Conservation (phyloP, 2,888 invertebrate species). For the Lysandra coridon region DNA sequence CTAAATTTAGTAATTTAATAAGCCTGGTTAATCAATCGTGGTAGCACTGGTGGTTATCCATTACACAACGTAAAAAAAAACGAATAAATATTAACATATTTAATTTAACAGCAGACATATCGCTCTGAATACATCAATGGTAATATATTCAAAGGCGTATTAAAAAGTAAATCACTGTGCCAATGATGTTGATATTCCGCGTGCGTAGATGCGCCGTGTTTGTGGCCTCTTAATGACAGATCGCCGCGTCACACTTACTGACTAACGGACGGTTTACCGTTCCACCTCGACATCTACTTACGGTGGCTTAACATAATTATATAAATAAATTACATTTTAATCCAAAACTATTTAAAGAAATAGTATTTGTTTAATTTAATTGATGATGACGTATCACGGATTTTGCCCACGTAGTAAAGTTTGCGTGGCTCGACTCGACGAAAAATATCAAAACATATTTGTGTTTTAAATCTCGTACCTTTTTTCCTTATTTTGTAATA, state of each 20-base stretch:
- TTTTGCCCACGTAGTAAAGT: not conserved
- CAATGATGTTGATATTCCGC: constrained; percentile 32
- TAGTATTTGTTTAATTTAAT: not conserved
- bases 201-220: constrained; percentile 33
- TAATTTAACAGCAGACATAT: not conserved
- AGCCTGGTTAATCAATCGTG: too few species aligned
- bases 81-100: not conserved
- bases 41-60: too few species aligned
- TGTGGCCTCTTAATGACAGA: constrained; percentile 47
- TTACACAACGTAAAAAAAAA: too few species aligned
- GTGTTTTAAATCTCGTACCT: too few species aligned
- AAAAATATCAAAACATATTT: too few species aligned
- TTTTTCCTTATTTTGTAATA: too few species aligned
- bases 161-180: constrained; percentile 26
- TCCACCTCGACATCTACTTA: constrained; percentile 53
- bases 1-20: too few species aligned
- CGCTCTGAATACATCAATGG: not conserved
- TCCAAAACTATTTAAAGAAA: not conserved
- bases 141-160: constrained; percentile 3
- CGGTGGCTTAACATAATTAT: constrained; percentile 28
- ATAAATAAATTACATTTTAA: not conserved
- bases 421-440: too few species aligned
- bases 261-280: constrained; percentile 64
- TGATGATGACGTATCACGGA: not conserved
- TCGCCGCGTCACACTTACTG: constrained; percentile 52